A percentile compares a stretch with the other conserved stretches of the same genome.
phyloP scores from a whole-genome alignment of 2,888 invertebrate genomes.

The Diarsia brunnea region DNA sequence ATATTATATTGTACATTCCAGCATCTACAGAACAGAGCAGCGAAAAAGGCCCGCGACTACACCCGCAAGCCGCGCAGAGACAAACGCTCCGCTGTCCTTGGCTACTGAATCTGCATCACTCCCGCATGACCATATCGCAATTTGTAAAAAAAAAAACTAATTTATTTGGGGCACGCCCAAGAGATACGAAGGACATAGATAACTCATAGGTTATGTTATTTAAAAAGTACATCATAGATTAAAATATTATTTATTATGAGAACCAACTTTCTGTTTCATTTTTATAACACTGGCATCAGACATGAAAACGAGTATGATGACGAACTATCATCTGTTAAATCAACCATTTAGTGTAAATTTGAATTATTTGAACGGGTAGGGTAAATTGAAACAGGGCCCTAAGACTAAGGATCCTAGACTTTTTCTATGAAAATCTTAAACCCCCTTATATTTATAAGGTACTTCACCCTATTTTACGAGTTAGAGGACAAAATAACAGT shows the following conservation, averaged over 20 bases:
- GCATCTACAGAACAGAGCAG: constrained; percentile 16
- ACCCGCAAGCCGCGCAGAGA: constrained; percentile 97
- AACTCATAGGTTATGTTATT: neutral
- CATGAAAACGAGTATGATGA: too few relatives aligned
- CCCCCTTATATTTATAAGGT: too few relatives aligned
- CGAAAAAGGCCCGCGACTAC: neutral
- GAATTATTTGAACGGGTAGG: too few relatives aligned
- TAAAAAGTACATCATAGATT: too few relatives aligned
- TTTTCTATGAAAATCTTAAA: too few relatives aligned
- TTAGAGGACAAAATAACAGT: too few relatives aligned
- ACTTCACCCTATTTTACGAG: too few relatives aligned
- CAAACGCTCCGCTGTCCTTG: constrained; percentile 95
- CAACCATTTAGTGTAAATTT: too few relatives aligned
- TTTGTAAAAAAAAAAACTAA: neutral
- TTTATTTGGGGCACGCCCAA: neutral
- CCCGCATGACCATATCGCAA: neutral
- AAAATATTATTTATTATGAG: neutral
- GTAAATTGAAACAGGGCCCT: too few relatives aligned
- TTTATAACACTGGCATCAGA: too few relatives aligned
- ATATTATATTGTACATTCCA: neutral
- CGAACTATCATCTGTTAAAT: too few relatives aligned
- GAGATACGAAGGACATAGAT: neutral
- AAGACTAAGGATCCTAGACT: too few relatives aligned
- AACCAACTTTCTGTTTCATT: neutral
- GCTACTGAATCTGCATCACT: constrained; percentile 74